Conservation (phyloP, 1,140 invertebrate species). For the Tetragnatha versicolor region DNA sequence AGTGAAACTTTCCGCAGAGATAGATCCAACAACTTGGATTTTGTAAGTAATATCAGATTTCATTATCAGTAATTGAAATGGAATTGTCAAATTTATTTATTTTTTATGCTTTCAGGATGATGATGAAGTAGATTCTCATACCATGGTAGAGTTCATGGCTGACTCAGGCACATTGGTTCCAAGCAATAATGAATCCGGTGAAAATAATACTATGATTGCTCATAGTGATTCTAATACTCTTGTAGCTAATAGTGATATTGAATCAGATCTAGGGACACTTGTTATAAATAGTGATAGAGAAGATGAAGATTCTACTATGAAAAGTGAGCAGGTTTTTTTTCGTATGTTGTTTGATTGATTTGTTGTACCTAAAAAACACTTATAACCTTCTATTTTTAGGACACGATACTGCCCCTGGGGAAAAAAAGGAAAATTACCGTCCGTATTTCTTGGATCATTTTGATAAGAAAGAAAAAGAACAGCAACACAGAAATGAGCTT, state of each 20-base stretch:
- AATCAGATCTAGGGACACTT: slow-evolving; percentile 60
- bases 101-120: slow-evolving; percentile 44
- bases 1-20: slow-evolving; percentile 64
- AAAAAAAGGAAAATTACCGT: slow-evolving; percentile 58
- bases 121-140: slow-evolving; percentile 55
- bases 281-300: slow-evolving; percentile 60
- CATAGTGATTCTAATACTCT: slow-evolving; percentile 46
- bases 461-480: slow-evolving; percentile 57
- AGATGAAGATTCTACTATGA: slow-evolving; percentile 58
- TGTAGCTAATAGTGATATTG: slow-evolving; percentile 57
- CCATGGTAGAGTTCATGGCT: slow-evolving; percentile 51
- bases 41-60: slow-evolving; percentile 43
- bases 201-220: slow-evolving; percentile 44
- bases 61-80: neutral
- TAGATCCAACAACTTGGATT: slow-evolving; percentile 46
- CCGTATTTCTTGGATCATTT: slow-evolving; percentile 58
- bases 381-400: slow-evolving; percentile 9
- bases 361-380: neutral
- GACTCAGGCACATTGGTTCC: slow-evolving; percentile 55
- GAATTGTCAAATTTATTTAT: neutral
- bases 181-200: slow-evolving; percentile 46
- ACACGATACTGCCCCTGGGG: slow-evolving; percentile 53
- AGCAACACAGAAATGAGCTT: slow-evolving; percentile 47
- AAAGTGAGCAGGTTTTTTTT: slow-evolving; percentile 38
- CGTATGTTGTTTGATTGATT: neutral